A percentile compares a stretch with the other conserved stretches of the same genome.
These are phyloP conservation scores for Tuta absoluta DNA, from an alignment of 2,888 invertebrate genomes.

Conservation along the genomic window DNA sequence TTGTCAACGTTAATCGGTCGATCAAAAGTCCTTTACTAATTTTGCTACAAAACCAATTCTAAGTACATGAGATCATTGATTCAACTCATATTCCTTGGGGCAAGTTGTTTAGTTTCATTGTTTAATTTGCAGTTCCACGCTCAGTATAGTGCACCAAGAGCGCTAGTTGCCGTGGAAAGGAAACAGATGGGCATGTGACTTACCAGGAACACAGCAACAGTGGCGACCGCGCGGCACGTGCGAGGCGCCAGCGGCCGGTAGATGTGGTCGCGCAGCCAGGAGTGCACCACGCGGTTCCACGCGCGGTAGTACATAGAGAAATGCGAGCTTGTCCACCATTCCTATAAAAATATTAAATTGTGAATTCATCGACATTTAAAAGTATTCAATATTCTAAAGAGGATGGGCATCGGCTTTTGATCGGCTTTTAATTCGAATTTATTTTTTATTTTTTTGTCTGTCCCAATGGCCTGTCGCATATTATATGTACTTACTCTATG, in stretches of 20 bases:
- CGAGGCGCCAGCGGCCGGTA: slow-evolving; percentile 85
- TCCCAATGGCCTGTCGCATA: too few relatives aligned
- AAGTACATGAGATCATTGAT: too few relatives aligned
- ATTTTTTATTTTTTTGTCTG: too few relatives aligned
- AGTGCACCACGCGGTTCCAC: slow-evolving; percentile 97
- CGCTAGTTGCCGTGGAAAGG: background rate
- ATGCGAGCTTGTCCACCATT: slow-evolving; percentile 97
- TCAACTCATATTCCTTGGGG: too few relatives aligned
- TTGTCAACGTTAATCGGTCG: too few relatives aligned
- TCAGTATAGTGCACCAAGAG: slow-evolving; percentile 86
- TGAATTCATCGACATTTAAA: background rate
- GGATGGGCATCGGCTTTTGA: too few relatives aligned
- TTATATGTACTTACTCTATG: too few relatives aligned
- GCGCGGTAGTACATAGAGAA: slow-evolving; percentile 93
- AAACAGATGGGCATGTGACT: slow-evolving; percentile 37
- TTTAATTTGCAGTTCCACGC: slow-evolving; percentile 98
- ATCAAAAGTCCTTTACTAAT: too few relatives aligned
- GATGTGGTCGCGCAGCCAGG: slow-evolving; percentile 95
- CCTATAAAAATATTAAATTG: slow-evolving; percentile 74
- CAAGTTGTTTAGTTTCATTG: too few relatives aligned
- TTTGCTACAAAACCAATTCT: too few relatives aligned
- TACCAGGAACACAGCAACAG: slow-evolving; percentile 66
- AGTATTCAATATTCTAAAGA: too few relatives aligned
- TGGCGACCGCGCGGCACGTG: slow-evolving; percentile 56
- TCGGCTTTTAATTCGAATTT: too few relatives aligned